Conservation (phyloP, 2,888 invertebrate species). For the Diachrysia chrysitis region DNA sequence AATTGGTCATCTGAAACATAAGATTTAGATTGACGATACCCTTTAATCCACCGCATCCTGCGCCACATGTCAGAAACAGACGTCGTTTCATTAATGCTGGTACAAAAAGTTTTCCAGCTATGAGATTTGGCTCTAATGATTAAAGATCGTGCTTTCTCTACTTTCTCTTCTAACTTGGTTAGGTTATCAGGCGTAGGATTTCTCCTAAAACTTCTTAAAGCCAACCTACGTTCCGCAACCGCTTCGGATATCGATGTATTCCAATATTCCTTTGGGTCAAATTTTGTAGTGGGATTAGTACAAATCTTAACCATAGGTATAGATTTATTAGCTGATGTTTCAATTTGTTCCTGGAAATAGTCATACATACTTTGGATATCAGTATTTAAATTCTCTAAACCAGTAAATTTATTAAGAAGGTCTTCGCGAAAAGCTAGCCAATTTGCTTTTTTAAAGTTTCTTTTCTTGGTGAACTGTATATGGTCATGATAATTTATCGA, state of each 20-base stretch:
- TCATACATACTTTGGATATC: neutral
- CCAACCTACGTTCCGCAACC: neutral
- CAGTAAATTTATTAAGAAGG: neutral
- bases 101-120: neutral
- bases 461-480: neutral
- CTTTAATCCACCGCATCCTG: neutral
- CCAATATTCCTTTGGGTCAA: neutral
- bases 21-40: neutral
- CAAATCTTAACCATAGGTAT: neutral
- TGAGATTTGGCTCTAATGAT: neutral
- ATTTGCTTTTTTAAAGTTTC: neutral
- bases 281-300: neutral
- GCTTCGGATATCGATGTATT: neutral
- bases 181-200: constrained; percentile 6
- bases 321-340: neutral
- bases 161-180: neutral
- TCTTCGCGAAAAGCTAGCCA: neutral
- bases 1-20: neutral
- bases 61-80: neutral
- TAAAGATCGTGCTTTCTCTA: neutral
- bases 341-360: neutral
- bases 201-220: neutral
- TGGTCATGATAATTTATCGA: neutral
- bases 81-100: neutral
- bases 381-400: too few relatives aligned